phyloP scores from a whole-genome alignment of 37 sponge, comb jelly and placozoan species.

The Diacarnus erythraeanus region DNA sequence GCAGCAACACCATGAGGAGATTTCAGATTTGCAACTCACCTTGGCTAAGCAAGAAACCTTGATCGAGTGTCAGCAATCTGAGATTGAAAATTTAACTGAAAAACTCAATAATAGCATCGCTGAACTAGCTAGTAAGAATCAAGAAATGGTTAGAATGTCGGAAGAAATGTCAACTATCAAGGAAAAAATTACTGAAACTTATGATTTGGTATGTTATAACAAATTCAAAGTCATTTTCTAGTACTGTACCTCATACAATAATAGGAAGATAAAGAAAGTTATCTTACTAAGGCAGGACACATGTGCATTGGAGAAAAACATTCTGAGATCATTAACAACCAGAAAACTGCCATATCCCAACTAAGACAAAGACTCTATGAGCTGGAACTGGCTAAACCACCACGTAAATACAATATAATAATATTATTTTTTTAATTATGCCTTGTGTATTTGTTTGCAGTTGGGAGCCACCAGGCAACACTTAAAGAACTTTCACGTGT shows the following conservation, averaged over 20 bases:
- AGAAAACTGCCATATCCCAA: constrained; percentile 19
- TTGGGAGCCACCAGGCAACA: constrained; percentile 53
- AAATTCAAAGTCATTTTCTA: neutral
- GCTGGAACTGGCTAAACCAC: constrained; percentile 28
- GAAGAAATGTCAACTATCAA: neutral
- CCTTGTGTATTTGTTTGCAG: neutral
- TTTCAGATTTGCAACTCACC: constrained; percentile 17
- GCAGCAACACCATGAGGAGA: neutral
- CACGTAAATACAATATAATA: constrained; percentile 8
- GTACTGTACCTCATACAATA: neutral
- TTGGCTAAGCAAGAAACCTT: constrained; percentile 17
- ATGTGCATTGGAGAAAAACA: constrained; percentile 52
- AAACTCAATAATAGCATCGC: neutral
- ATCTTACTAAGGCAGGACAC: constrained; percentile 20
- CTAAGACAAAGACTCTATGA: constrained; percentile 32
- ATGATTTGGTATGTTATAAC: neutral
- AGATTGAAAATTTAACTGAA: neutral
- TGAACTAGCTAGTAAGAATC: neutral
- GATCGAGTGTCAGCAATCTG: constrained; percentile 13
- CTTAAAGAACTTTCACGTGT: constrained; percentile 39
- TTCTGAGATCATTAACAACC: constrained; percentile 12
- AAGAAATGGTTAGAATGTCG: neutral
- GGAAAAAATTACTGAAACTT: neutral
- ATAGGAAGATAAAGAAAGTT: neutral
- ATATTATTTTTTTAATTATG: neutral